Conservation (phyloP, 1,140 invertebrate genomes). For the Platorchestia sp. region DNA sequence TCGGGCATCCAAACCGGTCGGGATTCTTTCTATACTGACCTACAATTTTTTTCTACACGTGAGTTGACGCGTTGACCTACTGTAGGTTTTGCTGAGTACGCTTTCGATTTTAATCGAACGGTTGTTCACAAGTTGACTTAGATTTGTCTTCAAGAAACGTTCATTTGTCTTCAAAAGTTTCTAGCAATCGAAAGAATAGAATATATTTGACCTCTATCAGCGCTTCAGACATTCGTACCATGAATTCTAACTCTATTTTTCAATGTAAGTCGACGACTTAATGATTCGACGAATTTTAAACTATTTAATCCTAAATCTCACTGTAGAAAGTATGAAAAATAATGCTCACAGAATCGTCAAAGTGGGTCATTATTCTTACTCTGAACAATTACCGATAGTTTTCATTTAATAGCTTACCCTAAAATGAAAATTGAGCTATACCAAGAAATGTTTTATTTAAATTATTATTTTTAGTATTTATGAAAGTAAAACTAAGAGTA, state of each 20-base stretch:
- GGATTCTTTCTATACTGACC: neutral
- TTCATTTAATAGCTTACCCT: neutral
- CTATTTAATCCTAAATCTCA: neutral
- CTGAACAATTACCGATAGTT: neutral
- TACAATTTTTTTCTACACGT: neutral
- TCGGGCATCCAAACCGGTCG: neutral
- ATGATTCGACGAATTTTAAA: neutral
- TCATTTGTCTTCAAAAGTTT: neutral
- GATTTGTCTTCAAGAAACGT: neutral
- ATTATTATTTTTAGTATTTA: neutral
- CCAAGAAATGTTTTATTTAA: neutral
- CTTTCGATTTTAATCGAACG: neutral
- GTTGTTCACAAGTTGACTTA: neutral
- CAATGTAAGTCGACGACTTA: neutral
- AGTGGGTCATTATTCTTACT: neutral
- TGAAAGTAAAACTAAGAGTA: neutral
- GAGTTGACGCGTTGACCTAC: neutral
- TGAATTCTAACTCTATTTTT: neutral
- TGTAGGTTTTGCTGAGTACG: neutral
- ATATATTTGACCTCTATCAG: neutral
- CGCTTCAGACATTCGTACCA: neutral
- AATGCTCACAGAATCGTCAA: neutral
- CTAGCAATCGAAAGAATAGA: neutral
- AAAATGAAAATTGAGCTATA: neutral
- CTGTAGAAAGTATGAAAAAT: neutral